These are phyloP conservation scores for Eretmocerus hayati DNA, from an alignment of 2,888 invertebrate species.

Conservation along the genomic window DNA sequence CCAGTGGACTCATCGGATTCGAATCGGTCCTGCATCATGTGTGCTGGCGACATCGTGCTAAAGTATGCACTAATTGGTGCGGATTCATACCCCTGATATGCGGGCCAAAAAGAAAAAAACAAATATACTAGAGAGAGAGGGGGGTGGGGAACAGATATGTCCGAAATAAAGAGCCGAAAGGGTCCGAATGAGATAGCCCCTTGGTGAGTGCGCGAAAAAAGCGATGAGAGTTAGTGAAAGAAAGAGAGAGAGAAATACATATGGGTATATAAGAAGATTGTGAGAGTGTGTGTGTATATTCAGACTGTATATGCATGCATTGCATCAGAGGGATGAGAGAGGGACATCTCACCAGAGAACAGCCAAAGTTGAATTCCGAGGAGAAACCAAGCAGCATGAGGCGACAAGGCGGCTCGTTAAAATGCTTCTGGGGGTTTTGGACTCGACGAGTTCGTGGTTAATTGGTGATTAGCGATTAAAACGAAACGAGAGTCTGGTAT, in stretches of 20 bases:
- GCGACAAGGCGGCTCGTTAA: constrained; percentile 47
- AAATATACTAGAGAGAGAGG: constrained; percentile 7
- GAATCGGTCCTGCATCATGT: constrained; percentile 21
- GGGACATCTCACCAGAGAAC: constrained; percentile 12
- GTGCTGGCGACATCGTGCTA: constrained; percentile 31
- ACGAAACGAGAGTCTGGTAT: constrained; percentile 45
- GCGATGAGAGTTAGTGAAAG: no score
- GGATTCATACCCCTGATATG: constrained; percentile 24
- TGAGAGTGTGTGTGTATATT: no score
- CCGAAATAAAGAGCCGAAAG: constrained; percentile 17
- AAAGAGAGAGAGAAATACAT: no score
- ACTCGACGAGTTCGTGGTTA: constrained; percentile 42
- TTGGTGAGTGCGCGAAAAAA: no score
- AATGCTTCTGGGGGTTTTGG: constrained; percentile 47
- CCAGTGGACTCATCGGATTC: no score
- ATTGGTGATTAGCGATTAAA: constrained; percentile 49
- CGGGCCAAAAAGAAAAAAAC: not conserved
- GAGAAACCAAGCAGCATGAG: no score
- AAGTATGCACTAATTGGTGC: constrained; percentile 48
- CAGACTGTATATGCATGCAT: no score
- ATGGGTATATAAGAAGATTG: no score
- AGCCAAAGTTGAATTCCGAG: constrained; percentile 41
- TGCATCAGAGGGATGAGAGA: constrained; percentile 4
- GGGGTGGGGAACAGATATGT: constrained; percentile 12
- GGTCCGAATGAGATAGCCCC: constrained; percentile 16